Conservation (phyloP, 2,797 vertebrate genomes). For the Cyclopterus lumpus region DNA sequence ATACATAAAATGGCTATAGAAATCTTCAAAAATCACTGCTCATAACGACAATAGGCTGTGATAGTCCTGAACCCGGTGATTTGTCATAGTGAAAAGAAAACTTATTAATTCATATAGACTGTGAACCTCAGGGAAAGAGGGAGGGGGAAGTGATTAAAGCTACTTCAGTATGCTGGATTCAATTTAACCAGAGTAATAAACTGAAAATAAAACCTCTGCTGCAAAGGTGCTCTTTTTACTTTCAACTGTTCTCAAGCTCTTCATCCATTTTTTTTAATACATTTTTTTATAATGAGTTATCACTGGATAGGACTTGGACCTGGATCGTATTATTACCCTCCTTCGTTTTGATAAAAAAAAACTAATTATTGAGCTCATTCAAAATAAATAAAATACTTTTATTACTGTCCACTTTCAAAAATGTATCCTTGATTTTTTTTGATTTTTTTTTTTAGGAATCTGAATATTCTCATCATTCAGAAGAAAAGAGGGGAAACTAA, state of each 20-base stretch:
- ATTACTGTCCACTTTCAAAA: not conserved
- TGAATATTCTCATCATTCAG: not conserved
- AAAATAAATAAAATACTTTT: not conserved
- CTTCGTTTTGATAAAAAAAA: not conserved
- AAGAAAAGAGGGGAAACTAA: not conserved
- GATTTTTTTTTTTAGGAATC: too few species aligned
- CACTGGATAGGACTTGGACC: not conserved
- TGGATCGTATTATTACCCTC: not conserved
- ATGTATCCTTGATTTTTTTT: not conserved
- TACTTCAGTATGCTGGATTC: not conserved
- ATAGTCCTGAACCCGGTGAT: not conserved
- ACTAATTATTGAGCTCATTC: not conserved
- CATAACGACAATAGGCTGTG: not conserved
- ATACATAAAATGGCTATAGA: not conserved
- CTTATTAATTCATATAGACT: constrained; percentile 4
- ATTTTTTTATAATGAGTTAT: not conserved
- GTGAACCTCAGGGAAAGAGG: not conserved
- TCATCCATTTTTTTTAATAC: not conserved
- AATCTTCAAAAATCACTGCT: constrained; percentile 3
- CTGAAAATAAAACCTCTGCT: not conserved
- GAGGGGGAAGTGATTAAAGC: not conserved
- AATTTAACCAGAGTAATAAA: constrained; percentile 5
- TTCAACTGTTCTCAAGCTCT: not conserved
- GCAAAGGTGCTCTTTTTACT: not conserved
- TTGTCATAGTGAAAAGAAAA: not conserved